Base-by-base conservation (phyloP, 1,140 invertebrate species). In the Pygmarrhopalites habei region DNA sequence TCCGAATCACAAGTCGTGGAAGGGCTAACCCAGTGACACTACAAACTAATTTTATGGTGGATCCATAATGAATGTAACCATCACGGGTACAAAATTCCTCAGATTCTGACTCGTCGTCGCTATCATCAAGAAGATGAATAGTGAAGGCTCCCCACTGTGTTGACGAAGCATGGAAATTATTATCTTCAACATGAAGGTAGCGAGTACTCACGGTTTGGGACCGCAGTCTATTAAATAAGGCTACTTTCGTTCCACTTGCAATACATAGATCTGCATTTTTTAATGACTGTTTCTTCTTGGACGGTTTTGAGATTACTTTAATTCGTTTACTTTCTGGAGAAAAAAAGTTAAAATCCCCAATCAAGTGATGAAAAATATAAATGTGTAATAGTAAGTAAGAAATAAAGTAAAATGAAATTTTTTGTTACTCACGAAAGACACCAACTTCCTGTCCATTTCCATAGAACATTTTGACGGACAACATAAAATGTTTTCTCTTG, bases 241-340 rank as follows among this genome's bases (percentile, higher is more conserved):
- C 85, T 28, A 86, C 83, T 76, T 84, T 84, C 14, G 83, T 85
- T 29, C 85, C 85, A 64, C 81, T 83, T 21, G 83, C 83, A 69
- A 86, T 86, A 71, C 85, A 86, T 60, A 86, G 78, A 73, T 86
- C 85, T 23, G 83, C 82, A 75, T 85, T 86, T 72, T 86, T 86
- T 41, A 86, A 76, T 29, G 82, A 84, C 75, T 86, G 85, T 72
- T 86, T 86, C 77, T 86, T 86, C 74, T 86, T 86, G 55, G 83
- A 85, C 47, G 85, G 85, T 73, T 86, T 86, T 15, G 83, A 85
- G 60, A 86, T 86, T 15, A 86, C 85, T 79, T 86, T 86, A 66
- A 86, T 87, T 63, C 83, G 71, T 70, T 84, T 83, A 56, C 82
- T 82, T 69, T 82, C n/a, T n/a, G n/a, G n/a, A n/a, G n/a, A n/a